Evolutionary conservation across 2,113 vertebrate genomes (phyloP).

Genomic region (Beaufortia kweichowensis): DNA sequence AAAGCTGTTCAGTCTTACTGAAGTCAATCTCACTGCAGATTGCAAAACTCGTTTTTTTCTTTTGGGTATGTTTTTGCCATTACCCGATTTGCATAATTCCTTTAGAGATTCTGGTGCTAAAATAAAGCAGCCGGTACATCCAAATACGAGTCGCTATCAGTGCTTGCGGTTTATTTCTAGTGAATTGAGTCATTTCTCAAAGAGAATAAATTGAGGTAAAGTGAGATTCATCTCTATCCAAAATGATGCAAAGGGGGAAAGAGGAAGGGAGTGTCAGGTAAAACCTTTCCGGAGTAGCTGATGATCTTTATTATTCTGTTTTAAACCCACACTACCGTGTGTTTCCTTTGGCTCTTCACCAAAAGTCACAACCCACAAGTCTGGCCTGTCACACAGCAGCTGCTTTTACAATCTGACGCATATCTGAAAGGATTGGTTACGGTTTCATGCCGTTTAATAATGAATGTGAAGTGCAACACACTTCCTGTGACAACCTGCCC

Average conservation of each 20-base stretch:
- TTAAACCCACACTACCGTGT: slow-evolving; percentile 30
- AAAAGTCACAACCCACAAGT: slow-evolving; percentile 60
- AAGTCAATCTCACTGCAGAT: no score
- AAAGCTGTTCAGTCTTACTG: no score
- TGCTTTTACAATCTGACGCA: slow-evolving; percentile 57
- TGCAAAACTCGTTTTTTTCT: no score
- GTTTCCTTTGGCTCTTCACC: slow-evolving; percentile 62
- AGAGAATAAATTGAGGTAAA: not conserved
- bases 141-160: no score
- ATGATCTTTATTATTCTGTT: slow-evolving; percentile 52
- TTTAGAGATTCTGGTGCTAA: no score
- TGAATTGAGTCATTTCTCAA: not conserved
- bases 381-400: slow-evolving; percentile 66
- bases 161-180: not conserved
- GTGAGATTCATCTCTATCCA: slow-evolving; percentile 32
- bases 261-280: slow-evolving; percentile 35
- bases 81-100: no score
- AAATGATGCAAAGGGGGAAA: slow-evolving; percentile 20
- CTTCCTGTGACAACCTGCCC: slow-evolving; percentile 36
- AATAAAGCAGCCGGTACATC: no score
- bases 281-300: slow-evolving; percentile 37
- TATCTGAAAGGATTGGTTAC: slow-evolving; percentile 47
- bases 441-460: slow-evolving; percentile 60
- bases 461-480: slow-evolving; percentile 41
- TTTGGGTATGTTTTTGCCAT: no score